Evolutionary conservation across 2,888 invertebrate species (phyloP).

Genomic region (Vanessa cardui): DNA sequence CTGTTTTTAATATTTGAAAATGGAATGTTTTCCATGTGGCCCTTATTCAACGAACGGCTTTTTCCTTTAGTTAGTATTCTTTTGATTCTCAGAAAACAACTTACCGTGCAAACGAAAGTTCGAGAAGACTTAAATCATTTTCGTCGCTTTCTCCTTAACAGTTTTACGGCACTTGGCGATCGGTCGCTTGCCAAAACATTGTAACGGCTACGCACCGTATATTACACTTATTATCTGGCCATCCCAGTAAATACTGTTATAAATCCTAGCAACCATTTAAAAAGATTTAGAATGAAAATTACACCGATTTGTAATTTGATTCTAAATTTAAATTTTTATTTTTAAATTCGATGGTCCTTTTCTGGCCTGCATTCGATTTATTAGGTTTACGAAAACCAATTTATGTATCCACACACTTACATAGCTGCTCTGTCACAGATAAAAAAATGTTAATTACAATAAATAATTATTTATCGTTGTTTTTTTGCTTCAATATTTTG

Average conservation of each 20-base stretch:
- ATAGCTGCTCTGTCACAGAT: no score
- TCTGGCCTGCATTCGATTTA: no score
- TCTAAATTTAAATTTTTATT: background rate
- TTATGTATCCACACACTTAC: no score
- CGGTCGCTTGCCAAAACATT: conserved; percentile 26
- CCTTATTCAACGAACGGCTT: background rate
- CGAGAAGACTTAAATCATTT: conserved; percentile 30
- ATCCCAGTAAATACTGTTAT: conserved; percentile 23
- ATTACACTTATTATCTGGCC: conserved; percentile 25
- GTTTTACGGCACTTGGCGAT: conserved; percentile 26
- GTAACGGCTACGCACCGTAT: conserved; percentile 24
- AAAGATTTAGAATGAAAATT: conserved; percentile 17
- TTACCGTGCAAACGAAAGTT: conserved; percentile 15
- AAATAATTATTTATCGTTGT: no score
- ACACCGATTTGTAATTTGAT: background rate
- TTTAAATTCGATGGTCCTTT: no score
- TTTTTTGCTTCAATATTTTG: no score
- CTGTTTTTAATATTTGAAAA: no score
- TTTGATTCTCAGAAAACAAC: conserved; percentile 12
- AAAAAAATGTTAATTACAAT: no score
- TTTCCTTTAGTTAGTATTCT: background rate
- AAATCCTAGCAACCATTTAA: conserved; percentile 20
- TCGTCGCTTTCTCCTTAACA: conserved; percentile 25
- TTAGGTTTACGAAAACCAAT: no score
- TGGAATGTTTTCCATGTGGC: no score